Conservation (phyloP, 1,140 invertebrate genomes). For the Drosophila dunni region DNA sequence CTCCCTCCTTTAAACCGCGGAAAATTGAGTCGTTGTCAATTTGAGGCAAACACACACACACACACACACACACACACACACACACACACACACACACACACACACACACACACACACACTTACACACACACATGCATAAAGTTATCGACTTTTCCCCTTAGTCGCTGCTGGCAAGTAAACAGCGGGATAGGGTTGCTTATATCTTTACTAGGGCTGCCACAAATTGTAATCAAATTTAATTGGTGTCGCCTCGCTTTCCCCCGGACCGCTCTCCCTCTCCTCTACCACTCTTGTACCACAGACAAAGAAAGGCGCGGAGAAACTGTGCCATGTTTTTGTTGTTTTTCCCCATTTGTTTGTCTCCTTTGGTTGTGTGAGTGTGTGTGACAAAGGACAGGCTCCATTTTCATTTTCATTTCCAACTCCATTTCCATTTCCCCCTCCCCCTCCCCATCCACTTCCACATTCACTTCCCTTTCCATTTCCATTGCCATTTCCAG, state of each 20-base stretch:
- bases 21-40: slow-evolving; percentile 57
- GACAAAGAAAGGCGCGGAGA: slow-evolving; percentile 43
- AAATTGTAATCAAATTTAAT: slow-evolving; percentile 81
- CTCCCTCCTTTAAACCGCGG: not conserved
- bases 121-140: slow-evolving; percentile 2
- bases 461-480: slow-evolving; percentile 12
- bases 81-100: not conserved
- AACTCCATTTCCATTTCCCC: not conserved
- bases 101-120: slow-evolving; percentile 2
- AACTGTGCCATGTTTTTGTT: slow-evolving; percentile 41
- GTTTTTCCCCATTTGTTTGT: slow-evolving; percentile 15
- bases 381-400: slow-evolving; percentile 9
- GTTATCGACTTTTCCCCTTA: slow-evolving; percentile 43
- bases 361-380: not conserved
- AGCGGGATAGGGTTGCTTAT: slow-evolving; percentile 44
- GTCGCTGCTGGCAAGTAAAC: slow-evolving; percentile 44
- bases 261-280: not conserved
- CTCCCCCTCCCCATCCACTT: no score
- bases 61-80: slow-evolving; percentile 8
- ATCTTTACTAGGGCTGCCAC: slow-evolving; percentile 25
- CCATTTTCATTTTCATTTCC: not conserved
- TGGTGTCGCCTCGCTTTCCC: slow-evolving; percentile 44
- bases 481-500: slow-evolving; percentile 7
- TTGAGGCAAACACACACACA: slow-evolving; percentile 11
- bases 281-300: not conserved